Base-by-base conservation (phyloP, 2,888 invertebrate species). In the Pammene aurita region DNA sequence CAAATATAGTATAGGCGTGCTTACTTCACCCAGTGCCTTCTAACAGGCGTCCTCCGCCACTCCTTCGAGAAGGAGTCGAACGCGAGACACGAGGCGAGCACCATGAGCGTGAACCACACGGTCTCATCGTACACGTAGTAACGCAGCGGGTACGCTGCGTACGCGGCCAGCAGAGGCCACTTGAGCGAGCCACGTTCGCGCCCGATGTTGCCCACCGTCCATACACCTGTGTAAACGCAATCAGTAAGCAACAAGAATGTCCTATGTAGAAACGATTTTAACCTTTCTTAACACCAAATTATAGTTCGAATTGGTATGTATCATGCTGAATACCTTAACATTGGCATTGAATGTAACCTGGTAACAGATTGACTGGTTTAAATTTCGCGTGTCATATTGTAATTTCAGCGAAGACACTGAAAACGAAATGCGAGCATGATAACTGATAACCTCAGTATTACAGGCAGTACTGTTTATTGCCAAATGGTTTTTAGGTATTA, bases 161-260 rank as follows among this genome's bases (percentile, higher is more conserved):
- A 95, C 0, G 98, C 95, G 0, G 94, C 95, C 0, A 94, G 63
- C 0, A 97, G 81, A 0, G 97, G 94, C 82, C 95, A 93, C 91
- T 95, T 95, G 42, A 97, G 90, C 0, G 93, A 87, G 0, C 98
- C 98, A 77, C 94, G 92, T 81, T 98, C 96, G 1, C 96, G 94
- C 0, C 98, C 98, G 72, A 98, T 96, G 80, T 98, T 98, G 35
- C 98, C 98, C 9, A 98, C 97, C 0, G 95, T 93, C 96, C 97
- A 97, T 0, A 98, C 96, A 76, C 98, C 98, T 97, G 83, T 44
- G 60, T 10, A 55, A 58, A 69, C 38, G 57, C 11, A 18, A 9
- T 42, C 1, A 10, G 10, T 46, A 14, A 44, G n/a, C 6, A 26
- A 14, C 26, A 41, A 38, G n/a, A 52, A 52, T n/a, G 38, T 9